phyloP scores from a whole-genome alignment of 2,797 vertebrate genomes.

The Simalia tracyae region DNA sequence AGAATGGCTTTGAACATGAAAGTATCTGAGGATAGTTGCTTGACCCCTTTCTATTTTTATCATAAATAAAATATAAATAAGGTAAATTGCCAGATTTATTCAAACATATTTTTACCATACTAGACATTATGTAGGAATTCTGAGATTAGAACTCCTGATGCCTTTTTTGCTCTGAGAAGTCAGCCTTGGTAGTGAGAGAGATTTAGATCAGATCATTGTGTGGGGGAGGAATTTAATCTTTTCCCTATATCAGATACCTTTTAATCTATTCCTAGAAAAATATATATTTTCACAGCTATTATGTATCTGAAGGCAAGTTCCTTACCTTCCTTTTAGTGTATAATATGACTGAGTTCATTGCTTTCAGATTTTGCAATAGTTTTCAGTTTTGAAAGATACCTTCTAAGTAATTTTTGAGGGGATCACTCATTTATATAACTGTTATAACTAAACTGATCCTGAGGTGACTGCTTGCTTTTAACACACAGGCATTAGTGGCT shows the following conservation, averaged over 20 bases:
- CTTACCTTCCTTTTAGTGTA: not conserved
- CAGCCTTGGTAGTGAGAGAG: not conserved
- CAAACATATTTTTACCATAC: too few relatives aligned
- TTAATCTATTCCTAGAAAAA: not conserved
- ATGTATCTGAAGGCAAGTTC: not conserved
- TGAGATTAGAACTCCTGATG: not conserved
- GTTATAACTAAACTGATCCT: not conserved
- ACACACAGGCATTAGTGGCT: not conserved
- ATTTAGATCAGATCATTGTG: not conserved
- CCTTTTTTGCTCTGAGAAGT: not conserved
- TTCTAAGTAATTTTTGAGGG: not conserved
- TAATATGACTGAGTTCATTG: not conserved
- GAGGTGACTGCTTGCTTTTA: not conserved
- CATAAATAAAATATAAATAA: too few relatives aligned
- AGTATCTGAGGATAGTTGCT: too few relatives aligned
- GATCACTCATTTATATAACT: not conserved
- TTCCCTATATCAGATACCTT: not conserved
- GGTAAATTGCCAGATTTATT: too few relatives aligned
- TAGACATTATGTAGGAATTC: too few relatives aligned
- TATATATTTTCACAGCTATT: not conserved
- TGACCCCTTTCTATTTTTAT: too few relatives aligned
- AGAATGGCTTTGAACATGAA: too few relatives aligned
- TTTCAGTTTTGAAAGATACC: not conserved
- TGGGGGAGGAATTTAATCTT: not conserved
- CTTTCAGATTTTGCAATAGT: not conserved